Base-by-base conservation (phyloP, 2,888 invertebrate genomes). In the Cepaea hortensis region DNA sequence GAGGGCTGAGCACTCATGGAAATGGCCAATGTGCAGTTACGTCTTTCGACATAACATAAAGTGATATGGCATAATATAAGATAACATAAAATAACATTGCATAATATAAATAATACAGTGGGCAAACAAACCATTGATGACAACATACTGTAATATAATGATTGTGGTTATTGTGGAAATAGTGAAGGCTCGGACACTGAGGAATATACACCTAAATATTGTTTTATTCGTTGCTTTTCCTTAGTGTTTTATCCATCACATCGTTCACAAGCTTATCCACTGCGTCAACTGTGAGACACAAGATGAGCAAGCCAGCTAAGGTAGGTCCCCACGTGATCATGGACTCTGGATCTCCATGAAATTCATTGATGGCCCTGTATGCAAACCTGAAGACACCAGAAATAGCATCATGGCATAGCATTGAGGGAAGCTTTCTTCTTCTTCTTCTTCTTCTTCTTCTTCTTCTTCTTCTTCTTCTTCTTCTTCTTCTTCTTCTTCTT, bases 391-490 rank as follows among this genome's bases (percentile, higher is more conserved):
- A 55, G 23, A 77, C 50, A 77, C 3, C 50, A 55, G 72, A 13
- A 11, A 20, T 20, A 70, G 20, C 13, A 15, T 70, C 18, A 6
- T 20, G 20, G 70, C 18, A 20, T 9, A 62, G 18, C 62, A 62
- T 62, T 62, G 13, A 62, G 18, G 62, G 62, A 13, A 0, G 62
- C 13, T 62, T 50, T 23, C 50, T 35, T 68, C 81, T 85, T 76
- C n/a, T 70, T 50, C 80, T 80, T 61, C 61, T 61, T 80, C 80
- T 80, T 61, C 61, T 61, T 80, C 80, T 80, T 61, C 61, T 61
- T 80, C 80, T 80, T 61, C 61, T 61, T 80, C 93, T 89, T 93
- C 93, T 11, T 86, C 88, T 35, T 85, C 85, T 48, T 77, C 85
- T 68, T 5, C 23, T 61, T 65, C 23, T 68, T 23, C 62, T 62